These are phyloP conservation scores for Aldrovandia affinis DNA, from an alignment of 2,797 vertebrate species.

Conservation along the genomic window DNA sequence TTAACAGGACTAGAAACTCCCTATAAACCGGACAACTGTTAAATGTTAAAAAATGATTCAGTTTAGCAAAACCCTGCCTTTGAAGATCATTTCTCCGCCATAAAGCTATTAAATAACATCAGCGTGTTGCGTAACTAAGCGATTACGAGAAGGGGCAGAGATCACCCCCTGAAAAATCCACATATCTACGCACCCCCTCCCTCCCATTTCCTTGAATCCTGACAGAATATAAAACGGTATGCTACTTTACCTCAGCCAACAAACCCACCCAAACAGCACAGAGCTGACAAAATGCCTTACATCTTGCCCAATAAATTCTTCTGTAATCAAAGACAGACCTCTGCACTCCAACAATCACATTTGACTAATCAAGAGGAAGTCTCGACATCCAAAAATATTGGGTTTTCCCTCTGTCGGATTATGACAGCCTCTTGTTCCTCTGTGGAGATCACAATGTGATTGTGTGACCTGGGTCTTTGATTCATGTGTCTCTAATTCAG, in stretches of 20 bases:
- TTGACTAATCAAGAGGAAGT: slow-evolving; percentile 8
- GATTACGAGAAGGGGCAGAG: background rate
- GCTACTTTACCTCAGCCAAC: too few species aligned
- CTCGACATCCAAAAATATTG: background rate
- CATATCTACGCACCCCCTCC: too few species aligned
- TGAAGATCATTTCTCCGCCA: too few species aligned
- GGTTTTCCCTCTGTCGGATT: background rate
- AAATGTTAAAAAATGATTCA: too few species aligned
- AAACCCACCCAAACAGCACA: background rate
- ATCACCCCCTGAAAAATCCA: too few species aligned
- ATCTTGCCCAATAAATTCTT: slow-evolving; percentile 29
- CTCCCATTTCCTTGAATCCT: background rate
- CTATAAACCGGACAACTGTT: background rate
- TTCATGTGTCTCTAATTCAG: background rate
- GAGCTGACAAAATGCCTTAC: slow-evolving; percentile 20
- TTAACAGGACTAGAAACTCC: background rate
- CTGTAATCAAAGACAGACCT: slow-evolving; percentile 29
- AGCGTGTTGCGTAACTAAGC: background rate
- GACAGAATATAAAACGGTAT: background rate
- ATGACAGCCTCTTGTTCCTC: background rate
- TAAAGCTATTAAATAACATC: too few species aligned
- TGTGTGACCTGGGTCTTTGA: background rate
- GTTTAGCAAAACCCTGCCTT: too few species aligned
- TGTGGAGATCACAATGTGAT: background rate
- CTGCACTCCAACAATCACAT: background rate